A percentile compares a stretch with the other conserved stretches of the same genome.
These are phyloP conservation scores for Martes martes DNA, from an alignment of 2,113 vertebrate species.

Conservation along the genomic window DNA sequence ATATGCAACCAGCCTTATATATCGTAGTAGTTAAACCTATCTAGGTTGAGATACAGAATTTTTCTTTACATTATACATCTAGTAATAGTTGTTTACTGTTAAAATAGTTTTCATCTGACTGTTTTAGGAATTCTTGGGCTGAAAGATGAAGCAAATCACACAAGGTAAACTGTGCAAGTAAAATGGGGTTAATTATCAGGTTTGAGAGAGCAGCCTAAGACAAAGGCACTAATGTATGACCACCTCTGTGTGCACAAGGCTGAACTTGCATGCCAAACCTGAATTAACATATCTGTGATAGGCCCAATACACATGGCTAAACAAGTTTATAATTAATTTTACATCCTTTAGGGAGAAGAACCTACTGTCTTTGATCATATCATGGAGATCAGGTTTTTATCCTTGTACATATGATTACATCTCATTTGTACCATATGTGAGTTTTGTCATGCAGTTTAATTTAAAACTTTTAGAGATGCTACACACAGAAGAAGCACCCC, in stretches of 20 bases:
- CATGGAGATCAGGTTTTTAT: neutral
- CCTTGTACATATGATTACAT: accelerated
- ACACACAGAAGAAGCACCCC: neutral
- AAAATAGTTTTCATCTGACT: neutral
- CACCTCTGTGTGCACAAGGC: neutral
- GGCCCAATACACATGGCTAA: accelerated
- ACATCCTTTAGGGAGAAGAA: neutral
- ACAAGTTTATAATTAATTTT: neutral
- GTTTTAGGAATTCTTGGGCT: neutral
- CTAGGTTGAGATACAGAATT: neutral
- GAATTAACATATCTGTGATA: neutral
- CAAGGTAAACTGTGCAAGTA: neutral
- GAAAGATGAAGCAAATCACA: neutral
- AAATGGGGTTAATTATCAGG: neutral
- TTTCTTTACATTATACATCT: neutral
- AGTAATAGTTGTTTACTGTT: neutral
- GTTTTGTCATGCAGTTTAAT: neutral
- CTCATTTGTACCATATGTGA: neutral
- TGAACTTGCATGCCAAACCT: neutral
- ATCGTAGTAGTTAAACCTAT: neutral
- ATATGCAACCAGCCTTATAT: neutral
- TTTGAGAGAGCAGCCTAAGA: neutral
- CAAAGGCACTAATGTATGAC: accelerated
- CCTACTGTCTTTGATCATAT: neutral
- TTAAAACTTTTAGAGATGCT: neutral